Conservation (phyloP, 2,797 vertebrate species). For the Scyliorhinus canicula region DNA sequence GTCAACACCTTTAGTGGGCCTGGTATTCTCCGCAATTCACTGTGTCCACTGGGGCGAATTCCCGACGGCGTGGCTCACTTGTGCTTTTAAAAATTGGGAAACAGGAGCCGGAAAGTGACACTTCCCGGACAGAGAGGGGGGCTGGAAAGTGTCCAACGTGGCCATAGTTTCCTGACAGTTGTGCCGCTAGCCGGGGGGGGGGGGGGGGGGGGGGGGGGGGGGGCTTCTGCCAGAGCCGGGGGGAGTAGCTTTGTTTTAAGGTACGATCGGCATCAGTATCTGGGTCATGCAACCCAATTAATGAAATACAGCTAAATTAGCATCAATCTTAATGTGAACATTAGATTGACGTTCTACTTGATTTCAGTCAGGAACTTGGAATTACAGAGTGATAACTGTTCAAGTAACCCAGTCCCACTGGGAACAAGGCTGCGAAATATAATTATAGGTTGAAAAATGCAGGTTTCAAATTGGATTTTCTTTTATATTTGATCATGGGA, state of each 20-base stretch:
- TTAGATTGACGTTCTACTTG: background rate
- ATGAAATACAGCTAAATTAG: background rate
- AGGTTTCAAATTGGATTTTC: background rate
- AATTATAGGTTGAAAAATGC: background rate
- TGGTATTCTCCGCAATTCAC: too few species aligned
- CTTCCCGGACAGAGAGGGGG: too few species aligned
- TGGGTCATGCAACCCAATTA: background rate
- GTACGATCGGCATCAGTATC: background rate
- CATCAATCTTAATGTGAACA: background rate
- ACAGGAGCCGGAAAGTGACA: too few species aligned
- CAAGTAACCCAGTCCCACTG: background rate
- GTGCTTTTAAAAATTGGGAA: too few species aligned
- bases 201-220: too few species aligned
- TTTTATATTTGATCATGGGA: background rate
- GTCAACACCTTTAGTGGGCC: too few species aligned
- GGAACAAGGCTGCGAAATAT: background rate
- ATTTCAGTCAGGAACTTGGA: background rate
- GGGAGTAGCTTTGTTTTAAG: background rate
- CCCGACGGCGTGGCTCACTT: too few species aligned
- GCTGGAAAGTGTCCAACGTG: too few species aligned
- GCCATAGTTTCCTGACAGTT: too few species aligned
- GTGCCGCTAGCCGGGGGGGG: too few species aligned
- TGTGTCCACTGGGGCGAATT: too few species aligned
- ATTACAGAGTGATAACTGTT: background rate
- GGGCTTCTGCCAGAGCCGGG: too few species aligned